Conservation (phyloP, 2,888 invertebrate genomes). For the Lymantria dispar region DNA sequence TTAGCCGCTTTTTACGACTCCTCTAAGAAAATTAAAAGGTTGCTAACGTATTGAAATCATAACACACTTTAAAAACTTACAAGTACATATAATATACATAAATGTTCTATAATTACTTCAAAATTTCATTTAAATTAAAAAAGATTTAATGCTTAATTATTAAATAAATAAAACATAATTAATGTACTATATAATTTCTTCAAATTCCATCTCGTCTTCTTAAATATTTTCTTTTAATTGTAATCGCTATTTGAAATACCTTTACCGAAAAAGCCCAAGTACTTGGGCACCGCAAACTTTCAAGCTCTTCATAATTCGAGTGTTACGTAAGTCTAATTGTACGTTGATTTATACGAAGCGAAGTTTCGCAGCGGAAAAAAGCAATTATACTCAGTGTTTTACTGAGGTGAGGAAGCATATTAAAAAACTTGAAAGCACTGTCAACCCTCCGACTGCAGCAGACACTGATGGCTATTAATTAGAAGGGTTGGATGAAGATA, state of each 20-base stretch:
- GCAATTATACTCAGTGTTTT: constrained; percentile 77
- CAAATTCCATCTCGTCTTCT: too few relatives aligned
- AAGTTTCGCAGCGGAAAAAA: constrained; percentile 67
- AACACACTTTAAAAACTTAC: too few relatives aligned
- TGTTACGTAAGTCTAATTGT: constrained; percentile 23
- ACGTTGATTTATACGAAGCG: constrained; percentile 45
- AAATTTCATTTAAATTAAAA: too few relatives aligned
- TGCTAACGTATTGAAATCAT: too few relatives aligned
- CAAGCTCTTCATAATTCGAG: constrained; percentile 12
- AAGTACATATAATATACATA: neutral
- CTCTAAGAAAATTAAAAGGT: too few relatives aligned
- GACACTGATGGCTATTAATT: constrained; percentile 82
- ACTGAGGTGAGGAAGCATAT: constrained; percentile 79
- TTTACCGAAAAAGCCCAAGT: constrained; percentile 1
- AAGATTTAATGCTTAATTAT: too few relatives aligned
- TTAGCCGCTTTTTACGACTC: too few relatives aligned
- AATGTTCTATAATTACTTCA: neutral
- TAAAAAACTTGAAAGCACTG: constrained; percentile 79
- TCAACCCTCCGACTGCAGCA: constrained; percentile 73
- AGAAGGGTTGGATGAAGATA: constrained; percentile 80
- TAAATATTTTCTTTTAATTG: too few relatives aligned
- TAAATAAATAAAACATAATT: too few relatives aligned
- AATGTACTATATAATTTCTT: too few relatives aligned
- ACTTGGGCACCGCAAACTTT: constrained; percentile 8
- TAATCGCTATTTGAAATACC: constrained; percentile 3